Percentiles rank a stretch among this genome's conserved stretches.
Conservation (phyloP, 2,888 invertebrate species). For the Drosophila ezoana region DNA sequence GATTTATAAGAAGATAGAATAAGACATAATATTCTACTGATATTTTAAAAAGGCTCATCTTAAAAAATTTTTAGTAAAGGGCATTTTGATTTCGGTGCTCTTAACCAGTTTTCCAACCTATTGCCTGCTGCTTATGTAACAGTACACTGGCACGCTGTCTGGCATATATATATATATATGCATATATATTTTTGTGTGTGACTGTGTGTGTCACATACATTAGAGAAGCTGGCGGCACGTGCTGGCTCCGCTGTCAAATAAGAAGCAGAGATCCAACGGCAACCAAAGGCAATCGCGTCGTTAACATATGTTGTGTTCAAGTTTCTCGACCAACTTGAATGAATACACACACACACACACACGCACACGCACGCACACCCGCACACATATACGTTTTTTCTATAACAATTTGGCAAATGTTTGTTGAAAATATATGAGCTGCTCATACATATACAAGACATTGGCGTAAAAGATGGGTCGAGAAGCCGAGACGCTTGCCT, state of each 20-base stretch:
- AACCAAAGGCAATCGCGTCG: slow-evolving; percentile 57
- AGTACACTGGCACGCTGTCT: slow-evolving; percentile 34
- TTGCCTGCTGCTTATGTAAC: slow-evolving; percentile 40
- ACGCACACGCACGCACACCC: no score
- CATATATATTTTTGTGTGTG: slow-evolving; percentile 2
- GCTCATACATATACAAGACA: slow-evolving; percentile 41
- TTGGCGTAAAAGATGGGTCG: slow-evolving; percentile 4
- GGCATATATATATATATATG: not conserved
- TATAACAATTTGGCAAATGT: slow-evolving; percentile 72
- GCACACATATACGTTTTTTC: slow-evolving; percentile 34
- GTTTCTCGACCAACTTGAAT: slow-evolving; percentile 55
- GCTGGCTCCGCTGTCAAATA: slow-evolving; percentile 38
- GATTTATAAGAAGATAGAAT: no score
- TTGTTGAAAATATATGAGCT: slow-evolving; percentile 64
- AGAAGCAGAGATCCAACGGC: slow-evolving; percentile 35
- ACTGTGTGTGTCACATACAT: slow-evolving; percentile 37
- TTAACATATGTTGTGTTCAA: slow-evolving; percentile 74
- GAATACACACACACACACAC: not conserved
- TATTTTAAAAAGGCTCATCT: no score
- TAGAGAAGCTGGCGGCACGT: slow-evolving; percentile 55
- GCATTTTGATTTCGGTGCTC: slow-evolving; percentile 33
- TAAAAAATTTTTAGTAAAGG: slow-evolving; percentile 2
- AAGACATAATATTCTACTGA: no score
- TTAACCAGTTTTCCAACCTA: slow-evolving; percentile 11
- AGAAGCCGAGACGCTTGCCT: slow-evolving; percentile 29